A percentile compares a stretch with the other conserved stretches of the same genome.
Evolutionary conservation across 2,888 invertebrate species (phyloP).

Genomic region (Leucophenga montana): DNA sequence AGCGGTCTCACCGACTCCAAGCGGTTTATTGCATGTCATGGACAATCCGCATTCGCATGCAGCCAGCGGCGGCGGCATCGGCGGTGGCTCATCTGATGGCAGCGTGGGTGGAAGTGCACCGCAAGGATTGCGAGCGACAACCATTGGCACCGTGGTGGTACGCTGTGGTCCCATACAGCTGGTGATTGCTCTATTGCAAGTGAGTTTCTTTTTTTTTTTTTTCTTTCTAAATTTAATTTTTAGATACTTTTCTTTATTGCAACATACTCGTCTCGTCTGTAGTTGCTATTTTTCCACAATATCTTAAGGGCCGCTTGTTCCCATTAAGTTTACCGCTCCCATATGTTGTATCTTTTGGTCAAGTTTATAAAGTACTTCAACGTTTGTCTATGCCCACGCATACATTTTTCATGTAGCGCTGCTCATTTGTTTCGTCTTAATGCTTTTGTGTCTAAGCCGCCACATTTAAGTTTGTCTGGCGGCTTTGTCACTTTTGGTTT

Average conservation of each 20-base stretch:
- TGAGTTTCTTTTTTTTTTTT: constrained; percentile 72
- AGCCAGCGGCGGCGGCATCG: constrained; percentile 14
- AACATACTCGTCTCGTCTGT: not conserved
- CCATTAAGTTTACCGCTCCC: too few species aligned
- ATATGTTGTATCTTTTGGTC: too few species aligned
- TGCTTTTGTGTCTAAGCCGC: too few species aligned
- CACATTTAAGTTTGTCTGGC: too few species aligned
- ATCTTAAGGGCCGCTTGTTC: too few species aligned
- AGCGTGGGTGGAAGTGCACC: constrained; percentile 23
- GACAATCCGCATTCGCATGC: constrained; percentile 11
- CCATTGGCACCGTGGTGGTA: constrained; percentile 92
- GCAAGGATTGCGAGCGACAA: constrained; percentile 77
- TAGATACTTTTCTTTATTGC: not conserved
- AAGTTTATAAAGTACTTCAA: too few species aligned
- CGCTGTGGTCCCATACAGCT: constrained; percentile 89
- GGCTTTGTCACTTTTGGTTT: too few species aligned
- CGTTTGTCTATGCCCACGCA: too few species aligned
- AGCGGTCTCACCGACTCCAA: constrained; percentile 65
- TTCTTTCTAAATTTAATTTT: too few species aligned
- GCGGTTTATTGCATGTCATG: constrained; percentile 35
- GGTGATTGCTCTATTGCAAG: constrained; percentile 90
- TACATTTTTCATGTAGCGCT: too few species aligned
- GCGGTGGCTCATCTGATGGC: constrained; percentile 28
- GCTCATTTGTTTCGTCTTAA: too few species aligned
- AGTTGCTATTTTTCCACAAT: constrained; percentile 25